Evolutionary conservation across 2,113 vertebrate genomes (phyloP).

Genomic region (Geococcyx californianus): DNA sequence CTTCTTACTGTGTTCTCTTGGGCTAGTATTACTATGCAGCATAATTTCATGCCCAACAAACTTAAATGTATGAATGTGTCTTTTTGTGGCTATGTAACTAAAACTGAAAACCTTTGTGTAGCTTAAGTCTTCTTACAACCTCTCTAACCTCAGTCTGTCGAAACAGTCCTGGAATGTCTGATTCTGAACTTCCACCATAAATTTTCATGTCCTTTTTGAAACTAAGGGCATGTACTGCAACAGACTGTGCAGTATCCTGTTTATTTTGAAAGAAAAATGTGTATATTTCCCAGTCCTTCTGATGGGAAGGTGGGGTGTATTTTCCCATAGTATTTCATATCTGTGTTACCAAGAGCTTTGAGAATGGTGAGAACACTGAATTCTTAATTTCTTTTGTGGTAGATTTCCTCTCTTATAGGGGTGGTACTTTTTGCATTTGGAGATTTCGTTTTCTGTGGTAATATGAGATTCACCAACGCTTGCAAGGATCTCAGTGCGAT

Average conservation of each 20-base stretch:
- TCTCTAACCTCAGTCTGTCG: neutral
- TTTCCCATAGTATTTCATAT: neutral
- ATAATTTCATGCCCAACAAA: neutral
- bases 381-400: neutral
- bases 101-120: neutral
- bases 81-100: neutral
- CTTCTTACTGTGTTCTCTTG: neutral
- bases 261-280: neutral
- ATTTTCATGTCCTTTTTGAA: neutral
- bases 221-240: neutral
- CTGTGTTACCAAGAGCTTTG: neutral
- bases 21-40: neutral
- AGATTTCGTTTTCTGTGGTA: neutral
- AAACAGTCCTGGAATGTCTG: neutral
- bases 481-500: fast-evolving
- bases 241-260: neutral
- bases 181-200: neutral
- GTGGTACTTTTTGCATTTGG: neutral
- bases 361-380: neutral
- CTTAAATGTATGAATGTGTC: neutral
- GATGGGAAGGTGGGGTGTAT: neutral
- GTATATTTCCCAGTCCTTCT: neutral
- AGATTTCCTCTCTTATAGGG: neutral
- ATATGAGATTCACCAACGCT: neutral
- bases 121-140: neutral